Evolutionary conservation across 2,888 invertebrate genomes (phyloP), one percentile per base, ranked within the genome.

Genomic region (Acronicta psi): DNA sequence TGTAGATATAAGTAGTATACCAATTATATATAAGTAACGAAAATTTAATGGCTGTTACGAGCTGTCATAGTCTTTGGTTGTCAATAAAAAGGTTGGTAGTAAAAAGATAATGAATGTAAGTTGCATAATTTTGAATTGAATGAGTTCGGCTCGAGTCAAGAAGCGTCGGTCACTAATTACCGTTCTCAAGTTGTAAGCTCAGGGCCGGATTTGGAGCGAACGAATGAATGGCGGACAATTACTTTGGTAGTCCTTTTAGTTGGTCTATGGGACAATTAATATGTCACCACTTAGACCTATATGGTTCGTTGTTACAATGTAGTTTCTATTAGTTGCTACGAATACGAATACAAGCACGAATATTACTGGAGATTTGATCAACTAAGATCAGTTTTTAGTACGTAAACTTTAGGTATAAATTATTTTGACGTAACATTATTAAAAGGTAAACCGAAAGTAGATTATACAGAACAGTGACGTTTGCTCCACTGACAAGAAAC

Each of bases 61-160:
- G 60, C 64, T 65, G 70, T 71, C 75, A 66, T 60, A 59, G 62
- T 49, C 58, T 64, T 44, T 59, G 52, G 72, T 69, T 62, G 65
- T 59, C 65, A 77, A 76, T 73, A 73, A 74, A 71, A 61, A 69
- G 49, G 65, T 59, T 59, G 59, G 43, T 51, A 53, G 66, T 80
- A 85, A 85, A 85, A 85, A 84, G 66, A 61, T 75, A 74, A 81
- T 77, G 73, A 77, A 69, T 75, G 79, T 69, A 73, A 73, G 73
- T 74, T 80, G 74, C 57, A 80, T 80, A 80, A 83, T 80, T 77
- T 80, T 76, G 66, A 79, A 81, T 79, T 76, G 78, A 81, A 80
- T 75, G 77, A 65, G 68, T 59, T 61, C 53, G 47, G 61, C 42
- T 55, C 34, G 58, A 65, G 56, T 62, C 65, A 50, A 67, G 59